These are phyloP conservation scores for Somateria mollissima DNA, from an alignment of 2,797 vertebrate species.

Conservation along the genomic window DNA sequence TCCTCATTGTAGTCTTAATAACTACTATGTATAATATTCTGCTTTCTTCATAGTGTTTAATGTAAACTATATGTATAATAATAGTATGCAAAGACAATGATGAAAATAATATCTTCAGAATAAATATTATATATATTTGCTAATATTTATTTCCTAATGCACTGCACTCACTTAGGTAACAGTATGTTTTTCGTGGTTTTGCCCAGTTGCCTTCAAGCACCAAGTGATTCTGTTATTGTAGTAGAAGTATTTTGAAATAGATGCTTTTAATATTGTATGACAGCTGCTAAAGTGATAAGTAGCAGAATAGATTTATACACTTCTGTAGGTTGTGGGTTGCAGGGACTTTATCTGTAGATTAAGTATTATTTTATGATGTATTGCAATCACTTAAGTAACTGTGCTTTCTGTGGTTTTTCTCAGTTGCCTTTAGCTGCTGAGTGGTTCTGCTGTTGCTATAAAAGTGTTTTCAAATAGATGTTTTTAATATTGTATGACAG, in stretches of 20 bases:
- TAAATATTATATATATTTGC: background rate
- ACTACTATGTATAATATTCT: background rate
- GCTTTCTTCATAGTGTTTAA: background rate
- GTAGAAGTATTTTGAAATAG: conserved; percentile 25
- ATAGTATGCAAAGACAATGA: background rate
- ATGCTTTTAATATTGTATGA: conserved; percentile 54
- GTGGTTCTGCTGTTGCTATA: conserved; percentile 22
- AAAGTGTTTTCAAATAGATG: conserved; percentile 20
- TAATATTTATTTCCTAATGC: background rate
- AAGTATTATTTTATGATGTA: conserved; percentile 41
- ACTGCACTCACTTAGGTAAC: background rate
- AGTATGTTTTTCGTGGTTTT: conserved; percentile 10
- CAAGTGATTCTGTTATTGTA: conserved; percentile 12
- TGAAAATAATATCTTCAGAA: background rate
- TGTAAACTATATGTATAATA: background rate
- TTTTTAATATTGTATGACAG: conserved; percentile 33
- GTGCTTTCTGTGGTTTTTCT: conserved; percentile 31
- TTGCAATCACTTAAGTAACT: conserved; percentile 3
- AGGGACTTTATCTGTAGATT: conserved; percentile 30
- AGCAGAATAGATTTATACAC: conserved; percentile 14
- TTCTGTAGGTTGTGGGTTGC: background rate
- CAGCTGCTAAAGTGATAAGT: conserved; percentile 28
- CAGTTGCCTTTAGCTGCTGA: background rate
- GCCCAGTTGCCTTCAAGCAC: background rate
- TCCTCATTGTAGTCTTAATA: background rate